These are phyloP conservation scores for Chymomyza procnemis DNA, from an alignment of 2,888 invertebrate species.

Conservation along the genomic window DNA sequence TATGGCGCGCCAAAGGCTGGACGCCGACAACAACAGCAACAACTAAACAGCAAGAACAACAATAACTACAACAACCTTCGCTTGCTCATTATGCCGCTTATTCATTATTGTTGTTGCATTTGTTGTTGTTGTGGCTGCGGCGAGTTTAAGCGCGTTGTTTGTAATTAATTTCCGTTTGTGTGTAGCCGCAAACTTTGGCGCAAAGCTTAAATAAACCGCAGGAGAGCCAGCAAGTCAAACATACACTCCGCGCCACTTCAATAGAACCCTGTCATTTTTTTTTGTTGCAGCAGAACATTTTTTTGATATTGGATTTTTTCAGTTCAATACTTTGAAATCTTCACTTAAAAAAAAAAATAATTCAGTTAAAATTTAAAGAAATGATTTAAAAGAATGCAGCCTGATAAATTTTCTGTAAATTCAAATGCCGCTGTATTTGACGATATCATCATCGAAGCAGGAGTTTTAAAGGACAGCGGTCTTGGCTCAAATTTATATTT, in stretches of 20 bases:
- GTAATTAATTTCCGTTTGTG: conserved; percentile 72
- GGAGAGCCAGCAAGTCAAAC: conserved; percentile 33
- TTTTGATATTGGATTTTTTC: too few species aligned
- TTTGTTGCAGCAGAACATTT: too few species aligned
- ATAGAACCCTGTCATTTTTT: too few species aligned
- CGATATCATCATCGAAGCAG: too few species aligned
- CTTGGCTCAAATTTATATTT: too few species aligned
- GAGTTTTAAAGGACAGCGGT: too few species aligned
- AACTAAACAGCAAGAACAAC: neutral
- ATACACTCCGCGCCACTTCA: neutral
- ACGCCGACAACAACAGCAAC: conserved; percentile 10
- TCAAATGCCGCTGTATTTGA: too few species aligned
- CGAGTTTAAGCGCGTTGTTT: conserved; percentile 61
- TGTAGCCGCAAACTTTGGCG: conserved; percentile 58
- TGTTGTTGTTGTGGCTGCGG: conserved; percentile 34
- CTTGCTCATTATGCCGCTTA: conserved; percentile 50
- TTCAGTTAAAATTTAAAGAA: too few species aligned
- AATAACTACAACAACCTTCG: conserved; percentile 41
- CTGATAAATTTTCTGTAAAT: too few species aligned
- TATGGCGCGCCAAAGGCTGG: conserved; percentile 17
- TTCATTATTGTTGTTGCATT: conserved; percentile 39
- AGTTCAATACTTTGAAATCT: too few species aligned
- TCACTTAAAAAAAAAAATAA: too few species aligned
- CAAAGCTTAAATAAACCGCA: conserved; percentile 61
- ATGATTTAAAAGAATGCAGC: too few species aligned